phyloP scores from a whole-genome alignment of 2,113 vertebrate genomes.

The Vimba vimba region DNA sequence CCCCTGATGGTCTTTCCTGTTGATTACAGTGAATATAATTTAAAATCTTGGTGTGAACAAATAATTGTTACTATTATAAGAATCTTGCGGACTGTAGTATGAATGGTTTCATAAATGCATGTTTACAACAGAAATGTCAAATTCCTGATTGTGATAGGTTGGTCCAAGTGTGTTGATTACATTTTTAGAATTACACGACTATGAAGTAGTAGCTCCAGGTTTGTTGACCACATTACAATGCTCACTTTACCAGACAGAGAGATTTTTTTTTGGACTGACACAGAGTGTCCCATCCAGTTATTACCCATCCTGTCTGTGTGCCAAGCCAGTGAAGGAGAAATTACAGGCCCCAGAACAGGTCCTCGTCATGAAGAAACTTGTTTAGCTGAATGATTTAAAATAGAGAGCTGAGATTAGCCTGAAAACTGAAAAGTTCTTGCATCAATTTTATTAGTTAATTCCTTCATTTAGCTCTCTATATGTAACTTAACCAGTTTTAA shows the following conservation, averaged over 20 bases:
- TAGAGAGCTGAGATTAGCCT: neutral
- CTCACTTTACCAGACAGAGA: conserved; percentile 7
- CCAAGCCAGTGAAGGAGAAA: conserved; percentile 26
- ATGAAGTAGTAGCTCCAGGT: conserved; percentile 6
- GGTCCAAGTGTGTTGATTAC: neutral
- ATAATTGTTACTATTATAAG: neutral
- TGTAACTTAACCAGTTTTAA: neutral
- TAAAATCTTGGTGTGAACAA: neutral
- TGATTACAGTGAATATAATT: neutral
- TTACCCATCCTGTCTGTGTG: conserved; percentile 34
- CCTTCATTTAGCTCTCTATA: neutral
- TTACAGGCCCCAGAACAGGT: conserved; percentile 17
- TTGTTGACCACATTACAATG: neutral
- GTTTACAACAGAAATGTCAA: neutral
- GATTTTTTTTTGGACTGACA: neutral
- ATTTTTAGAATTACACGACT: neutral
- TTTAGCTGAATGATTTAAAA: conserved; percentile 15
- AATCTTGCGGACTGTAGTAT: neutral
- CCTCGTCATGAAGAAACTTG: neutral
- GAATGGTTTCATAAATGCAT: neutral
- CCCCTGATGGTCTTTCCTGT: neutral
- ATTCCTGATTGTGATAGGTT: conserved; percentile 5
- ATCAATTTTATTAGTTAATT: neutral
- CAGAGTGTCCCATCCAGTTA: conserved; percentile 2
- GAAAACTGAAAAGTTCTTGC: neutral